A percentile compares a stretch with the other conserved stretches of the same genome.
Evolutionary conservation across 92 coral and sea anemone genomes (phyloP).

Genomic region (Actinostola sp.): DNA sequence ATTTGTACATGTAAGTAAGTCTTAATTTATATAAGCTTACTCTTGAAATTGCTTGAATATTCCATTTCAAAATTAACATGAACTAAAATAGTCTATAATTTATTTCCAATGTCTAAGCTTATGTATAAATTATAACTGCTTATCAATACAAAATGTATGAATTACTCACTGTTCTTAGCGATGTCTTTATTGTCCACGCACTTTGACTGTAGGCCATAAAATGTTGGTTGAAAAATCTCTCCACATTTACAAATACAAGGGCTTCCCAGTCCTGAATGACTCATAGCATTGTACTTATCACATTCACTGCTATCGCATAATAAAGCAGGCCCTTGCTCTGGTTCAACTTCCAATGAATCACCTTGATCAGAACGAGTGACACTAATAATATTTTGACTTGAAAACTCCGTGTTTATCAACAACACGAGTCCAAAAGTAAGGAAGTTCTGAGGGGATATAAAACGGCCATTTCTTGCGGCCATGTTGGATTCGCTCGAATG

Average conservation of each 20-base stretch:
- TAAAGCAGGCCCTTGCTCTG: background rate
- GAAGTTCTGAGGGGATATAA: background rate
- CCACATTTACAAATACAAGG: constrained; percentile 1
- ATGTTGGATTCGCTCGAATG: background rate
- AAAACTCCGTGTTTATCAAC: constrained; percentile 3
- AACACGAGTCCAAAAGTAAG: background rate
- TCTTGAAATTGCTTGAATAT: too few relatives aligned
- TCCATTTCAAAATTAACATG: too few relatives aligned
- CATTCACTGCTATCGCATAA: background rate
- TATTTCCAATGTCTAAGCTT: too few relatives aligned
- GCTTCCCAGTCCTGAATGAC: background rate
- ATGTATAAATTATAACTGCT: too few relatives aligned
- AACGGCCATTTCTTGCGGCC: background rate
- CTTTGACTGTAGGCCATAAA: background rate
- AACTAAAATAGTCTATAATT: too few relatives aligned
- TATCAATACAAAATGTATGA: too few relatives aligned
- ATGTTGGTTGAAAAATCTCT: background rate
- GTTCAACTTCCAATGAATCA: background rate
- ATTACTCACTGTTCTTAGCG: background rate
- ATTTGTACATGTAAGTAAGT: too few relatives aligned
- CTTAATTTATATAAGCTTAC: too few relatives aligned
- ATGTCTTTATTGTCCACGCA: background rate
- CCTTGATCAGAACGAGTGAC: background rate
- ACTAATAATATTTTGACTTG: background rate
- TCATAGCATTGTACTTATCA: background rate